These are phyloP conservation scores for Drosophila picticornis DNA, from an alignment of 2,888 invertebrate species.

Conservation along the genomic window DNA sequence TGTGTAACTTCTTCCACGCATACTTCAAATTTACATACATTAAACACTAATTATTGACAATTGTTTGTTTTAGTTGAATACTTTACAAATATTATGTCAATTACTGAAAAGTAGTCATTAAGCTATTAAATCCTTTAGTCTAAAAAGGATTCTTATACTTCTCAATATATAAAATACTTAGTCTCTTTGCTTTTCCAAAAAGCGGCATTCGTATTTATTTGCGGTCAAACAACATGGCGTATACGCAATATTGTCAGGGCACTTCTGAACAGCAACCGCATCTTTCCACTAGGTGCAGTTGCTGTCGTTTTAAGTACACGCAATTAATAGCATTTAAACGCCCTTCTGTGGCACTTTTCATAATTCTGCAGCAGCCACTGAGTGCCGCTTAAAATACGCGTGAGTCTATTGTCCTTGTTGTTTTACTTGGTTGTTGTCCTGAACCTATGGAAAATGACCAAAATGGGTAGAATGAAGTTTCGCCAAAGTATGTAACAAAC, in stretches of 20 bases:
- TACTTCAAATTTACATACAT: no score
- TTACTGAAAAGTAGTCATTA: background rate
- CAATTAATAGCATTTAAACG: slow-evolving; percentile 11
- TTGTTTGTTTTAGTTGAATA: no score
- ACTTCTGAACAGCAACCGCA: slow-evolving; percentile 8
- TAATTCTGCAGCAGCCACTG: slow-evolving; percentile 3
- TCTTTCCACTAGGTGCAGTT: background rate
- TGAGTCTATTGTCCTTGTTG: slow-evolving; percentile 7
- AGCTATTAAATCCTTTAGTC: background rate
- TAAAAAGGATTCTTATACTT: background rate
- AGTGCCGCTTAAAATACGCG: slow-evolving; percentile 1
- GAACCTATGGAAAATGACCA: background rate
- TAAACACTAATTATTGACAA: no score
- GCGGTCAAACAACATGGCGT: background rate
- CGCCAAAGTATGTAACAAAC: background rate
- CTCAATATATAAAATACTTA: background rate
- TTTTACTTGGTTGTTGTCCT: background rate
- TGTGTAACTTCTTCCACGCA: no score
- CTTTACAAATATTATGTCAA: no score
- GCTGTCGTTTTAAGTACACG: slow-evolving; percentile 1
- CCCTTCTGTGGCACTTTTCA: slow-evolving; percentile 1
- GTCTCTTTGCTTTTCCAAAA: no score
- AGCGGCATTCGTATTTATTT: no score
- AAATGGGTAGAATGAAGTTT: background rate
- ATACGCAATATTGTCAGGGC: slow-evolving; percentile 1